phyloP scores from a whole-genome alignment of 2,888 invertebrate genomes.

The Pseudeuparius sepicola region DNA sequence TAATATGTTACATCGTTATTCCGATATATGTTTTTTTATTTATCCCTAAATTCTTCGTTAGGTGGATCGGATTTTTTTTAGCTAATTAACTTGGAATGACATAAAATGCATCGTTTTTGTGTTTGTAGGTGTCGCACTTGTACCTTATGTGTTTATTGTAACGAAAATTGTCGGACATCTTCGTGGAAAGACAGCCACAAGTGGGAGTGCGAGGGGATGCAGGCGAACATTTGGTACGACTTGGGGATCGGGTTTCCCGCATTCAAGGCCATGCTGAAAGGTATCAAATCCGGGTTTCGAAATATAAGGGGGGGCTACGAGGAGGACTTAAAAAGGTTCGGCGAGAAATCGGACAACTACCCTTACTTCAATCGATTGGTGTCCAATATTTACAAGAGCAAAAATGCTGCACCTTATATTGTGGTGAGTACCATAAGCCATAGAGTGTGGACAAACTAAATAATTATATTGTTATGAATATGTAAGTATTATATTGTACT shows the following conservation, averaged over 20 bases:
- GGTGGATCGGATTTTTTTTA: conserved; percentile 7
- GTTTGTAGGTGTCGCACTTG: conserved; percentile 54
- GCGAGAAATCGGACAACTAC: conserved; percentile 41
- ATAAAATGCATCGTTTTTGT: no score
- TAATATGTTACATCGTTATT: no score
- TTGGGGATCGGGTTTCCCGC: conserved; percentile 74
- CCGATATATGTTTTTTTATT: no score
- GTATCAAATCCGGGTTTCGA: conserved; percentile 33
- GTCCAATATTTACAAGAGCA: conserved; percentile 62
- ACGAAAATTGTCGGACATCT: conserved; percentile 47
- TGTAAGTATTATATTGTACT: no score
- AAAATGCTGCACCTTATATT: conserved; percentile 56
- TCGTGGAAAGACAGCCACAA: conserved; percentile 52
- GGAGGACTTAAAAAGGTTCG: conserved; percentile 38
- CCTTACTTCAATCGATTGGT: conserved; percentile 60
- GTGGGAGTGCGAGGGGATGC: conserved; percentile 62
- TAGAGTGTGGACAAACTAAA: no score
- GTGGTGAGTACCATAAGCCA: conserved; percentile 51
- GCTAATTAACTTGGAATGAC: no score
- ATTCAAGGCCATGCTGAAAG: conserved; percentile 55
- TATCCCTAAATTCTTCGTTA: no score
- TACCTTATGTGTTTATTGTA: conserved; percentile 58
- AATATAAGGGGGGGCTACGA: conserved; percentile 36
- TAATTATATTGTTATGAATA: no score
- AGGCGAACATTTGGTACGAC: conserved; percentile 51